Conservation (phyloP, 2,888 invertebrate species). For the Adineta ricciae region DNA sequence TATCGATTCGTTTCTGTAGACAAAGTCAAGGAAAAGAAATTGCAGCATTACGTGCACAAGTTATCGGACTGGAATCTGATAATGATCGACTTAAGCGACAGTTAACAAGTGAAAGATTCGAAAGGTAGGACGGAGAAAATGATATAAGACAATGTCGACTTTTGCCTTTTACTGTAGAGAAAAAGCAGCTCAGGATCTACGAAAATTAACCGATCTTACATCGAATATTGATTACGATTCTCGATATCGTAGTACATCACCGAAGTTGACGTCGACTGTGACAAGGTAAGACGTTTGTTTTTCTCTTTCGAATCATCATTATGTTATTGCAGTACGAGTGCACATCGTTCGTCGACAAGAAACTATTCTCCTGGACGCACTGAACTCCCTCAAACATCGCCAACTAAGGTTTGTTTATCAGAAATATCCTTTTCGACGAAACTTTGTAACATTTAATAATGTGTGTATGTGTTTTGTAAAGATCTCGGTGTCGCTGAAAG, state of each 20-base stretch:
- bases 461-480: neutral
- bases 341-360: neutral
- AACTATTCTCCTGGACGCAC: neutral
- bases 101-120: constrained; percentile 49
- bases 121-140: constrained; percentile 40
- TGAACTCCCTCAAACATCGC: neutral
- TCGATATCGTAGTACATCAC: neutral
- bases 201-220: constrained; percentile 35
- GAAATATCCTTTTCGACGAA: too few species aligned
- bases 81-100: constrained; percentile 46
- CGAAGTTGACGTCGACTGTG: neutral
- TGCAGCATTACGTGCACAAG: constrained; percentile 42
- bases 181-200: constrained; percentile 46
- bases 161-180: constrained; percentile 40
- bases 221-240: constrained; percentile 5
- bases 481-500: neutral
- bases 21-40: constrained; percentile 48
- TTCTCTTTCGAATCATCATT: neutral
- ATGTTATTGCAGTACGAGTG: neutral
- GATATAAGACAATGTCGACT: too few species aligned
- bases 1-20: constrained; percentile 37
- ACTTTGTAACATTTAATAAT: too few species aligned
- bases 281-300: neutral
- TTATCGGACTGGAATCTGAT: constrained; percentile 48
- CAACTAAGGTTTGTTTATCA: neutral